Percentiles rank a stretch among this genome's conserved stretches.
Evolutionary conservation across 2,797 vertebrate species (phyloP).

Genomic region (Pempheris klunzingeri): DNA sequence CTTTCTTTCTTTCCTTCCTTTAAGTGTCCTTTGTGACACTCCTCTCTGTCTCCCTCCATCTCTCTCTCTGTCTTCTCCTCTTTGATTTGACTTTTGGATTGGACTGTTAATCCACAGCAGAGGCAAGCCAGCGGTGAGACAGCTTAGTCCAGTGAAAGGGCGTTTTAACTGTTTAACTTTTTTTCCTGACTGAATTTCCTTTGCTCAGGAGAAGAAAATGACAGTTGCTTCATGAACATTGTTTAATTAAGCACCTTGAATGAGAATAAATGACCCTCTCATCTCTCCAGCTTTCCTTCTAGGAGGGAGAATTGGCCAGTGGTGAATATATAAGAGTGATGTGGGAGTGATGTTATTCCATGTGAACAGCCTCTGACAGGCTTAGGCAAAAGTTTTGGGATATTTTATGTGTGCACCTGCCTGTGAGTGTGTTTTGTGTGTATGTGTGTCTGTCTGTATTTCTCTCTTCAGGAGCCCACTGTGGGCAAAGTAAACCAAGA

Average conservation of each 20-base stretch:
- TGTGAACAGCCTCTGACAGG: slow-evolving; percentile 41
- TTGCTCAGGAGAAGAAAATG: slow-evolving; percentile 26
- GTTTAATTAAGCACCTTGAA: slow-evolving; percentile 68
- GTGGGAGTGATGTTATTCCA: slow-evolving; percentile 33
- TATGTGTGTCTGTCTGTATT: background rate
- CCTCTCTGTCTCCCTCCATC: slow-evolving; percentile 38
- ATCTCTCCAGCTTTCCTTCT: slow-evolving; percentile 36
- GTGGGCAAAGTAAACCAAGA: slow-evolving; percentile 20
- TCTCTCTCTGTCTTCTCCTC: slow-evolving; percentile 31
- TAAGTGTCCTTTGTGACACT: slow-evolving; percentile 30
- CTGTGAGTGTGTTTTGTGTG: background rate
- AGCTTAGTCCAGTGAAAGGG: slow-evolving; percentile 77
- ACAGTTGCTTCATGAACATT: slow-evolving; percentile 60
- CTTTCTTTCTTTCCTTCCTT: slow-evolving; percentile 14
- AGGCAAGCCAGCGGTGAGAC: slow-evolving; percentile 63
- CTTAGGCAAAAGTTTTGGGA: slow-evolving; percentile 40
- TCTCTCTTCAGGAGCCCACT: slow-evolving; percentile 1
- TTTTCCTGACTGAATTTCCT: slow-evolving; percentile 32
- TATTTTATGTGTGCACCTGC: slow-evolving; percentile 12
- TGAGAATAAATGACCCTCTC: slow-evolving; percentile 45
- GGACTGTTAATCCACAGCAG: slow-evolving; percentile 75
- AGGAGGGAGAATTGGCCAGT: slow-evolving; percentile 44
- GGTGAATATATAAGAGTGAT: slow-evolving; percentile 30
- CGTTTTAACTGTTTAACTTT: slow-evolving; percentile 60
- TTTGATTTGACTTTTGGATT: slow-evolving; percentile 58